Conservation (phyloP, 2,797 vertebrate species). For the Crenuchus spilurus region DNA sequence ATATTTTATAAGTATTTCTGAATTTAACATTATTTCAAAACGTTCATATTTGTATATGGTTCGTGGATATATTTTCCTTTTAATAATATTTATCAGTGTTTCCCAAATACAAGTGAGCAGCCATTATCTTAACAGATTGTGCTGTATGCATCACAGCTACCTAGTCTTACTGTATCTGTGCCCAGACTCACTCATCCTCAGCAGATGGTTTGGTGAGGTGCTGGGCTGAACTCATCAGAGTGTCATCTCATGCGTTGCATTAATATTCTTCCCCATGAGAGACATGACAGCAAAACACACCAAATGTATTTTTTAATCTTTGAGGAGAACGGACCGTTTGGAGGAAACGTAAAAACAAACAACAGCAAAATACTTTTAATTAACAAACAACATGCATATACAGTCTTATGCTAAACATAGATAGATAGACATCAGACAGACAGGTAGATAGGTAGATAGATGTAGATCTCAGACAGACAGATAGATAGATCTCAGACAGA, state of each 20-base stretch:
- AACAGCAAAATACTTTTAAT: no score
- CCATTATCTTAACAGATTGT: conserved; percentile 33
- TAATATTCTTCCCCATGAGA: not conserved
- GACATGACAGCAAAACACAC: not conserved
- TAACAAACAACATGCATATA: no score
- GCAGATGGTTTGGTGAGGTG: conserved; percentile 51
- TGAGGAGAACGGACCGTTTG: no score
- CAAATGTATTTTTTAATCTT: not conserved
- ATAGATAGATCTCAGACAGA: no score
- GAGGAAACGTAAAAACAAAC: no score
- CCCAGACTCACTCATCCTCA: conserved; percentile 35
- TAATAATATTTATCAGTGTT: not conserved
- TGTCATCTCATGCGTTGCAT: conserved; percentile 12
- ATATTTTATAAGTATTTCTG: no score
- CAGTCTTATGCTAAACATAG: no score
- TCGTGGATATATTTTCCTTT: not conserved
- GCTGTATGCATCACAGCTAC: conserved; percentile 32
- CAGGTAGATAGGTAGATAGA: no score
- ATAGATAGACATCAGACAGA: no score
- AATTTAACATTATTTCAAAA: no score
- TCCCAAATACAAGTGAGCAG: conserved; percentile 1
- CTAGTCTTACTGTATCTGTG: conserved; percentile 33
- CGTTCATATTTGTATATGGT: not conserved
- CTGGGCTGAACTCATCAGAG: conserved; percentile 1
- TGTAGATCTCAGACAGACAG: no score